Conservation (phyloP, 2,888 invertebrate species). For the Amaurobius ferox region DNA sequence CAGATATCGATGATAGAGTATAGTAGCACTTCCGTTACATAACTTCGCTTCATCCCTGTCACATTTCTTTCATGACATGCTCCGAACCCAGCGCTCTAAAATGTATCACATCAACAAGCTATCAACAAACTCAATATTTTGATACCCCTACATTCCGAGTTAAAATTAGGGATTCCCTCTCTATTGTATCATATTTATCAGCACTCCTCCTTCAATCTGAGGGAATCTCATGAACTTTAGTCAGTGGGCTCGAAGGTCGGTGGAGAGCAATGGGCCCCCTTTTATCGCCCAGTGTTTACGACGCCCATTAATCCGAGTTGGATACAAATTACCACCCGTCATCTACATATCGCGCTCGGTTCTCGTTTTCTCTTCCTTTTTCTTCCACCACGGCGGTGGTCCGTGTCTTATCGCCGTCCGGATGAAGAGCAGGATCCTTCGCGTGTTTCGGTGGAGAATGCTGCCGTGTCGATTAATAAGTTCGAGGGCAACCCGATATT, state of each 20-base stretch:
- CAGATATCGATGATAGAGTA: no score
- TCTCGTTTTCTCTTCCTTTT: not conserved
- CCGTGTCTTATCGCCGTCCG: not conserved
- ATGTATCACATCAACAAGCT: no score
- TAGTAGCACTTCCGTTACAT: no score
- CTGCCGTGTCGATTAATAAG: not conserved
- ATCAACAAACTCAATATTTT: no score
- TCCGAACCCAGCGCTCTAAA: no score
- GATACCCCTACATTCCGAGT: no score
- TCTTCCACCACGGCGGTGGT: slow-evolving; percentile 1
- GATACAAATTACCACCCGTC: slow-evolving; percentile 18
- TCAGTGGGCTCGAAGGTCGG: not conserved
- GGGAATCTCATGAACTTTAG: no score
- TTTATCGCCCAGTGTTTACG: slow-evolving; percentile 6
- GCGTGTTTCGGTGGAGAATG: not conserved
- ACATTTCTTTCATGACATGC: no score
- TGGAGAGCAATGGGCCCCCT: not conserved
- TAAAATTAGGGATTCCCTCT: no score
- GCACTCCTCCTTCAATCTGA: no score
- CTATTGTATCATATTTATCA: no score
- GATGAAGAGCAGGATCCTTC: not conserved
- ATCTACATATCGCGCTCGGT: slow-evolving; percentile 8
- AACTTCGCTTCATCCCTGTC: no score
- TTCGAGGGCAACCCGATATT: not conserved
- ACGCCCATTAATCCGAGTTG: slow-evolving; percentile 6